phyloP scores from a whole-genome alignment of 2,888 invertebrate species.

The Carabus problematicus region DNA sequence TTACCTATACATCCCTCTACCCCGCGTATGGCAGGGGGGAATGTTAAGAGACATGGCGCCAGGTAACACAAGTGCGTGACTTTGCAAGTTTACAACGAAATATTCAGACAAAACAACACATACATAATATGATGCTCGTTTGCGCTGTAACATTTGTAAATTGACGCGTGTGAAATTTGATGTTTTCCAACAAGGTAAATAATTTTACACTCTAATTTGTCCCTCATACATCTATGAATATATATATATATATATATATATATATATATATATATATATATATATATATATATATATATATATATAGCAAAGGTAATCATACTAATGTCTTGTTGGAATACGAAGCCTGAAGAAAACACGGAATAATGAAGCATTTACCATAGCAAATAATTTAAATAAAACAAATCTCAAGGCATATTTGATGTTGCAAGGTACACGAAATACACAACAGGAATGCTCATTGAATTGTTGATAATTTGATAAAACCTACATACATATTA shows the following conservation, averaged over 20 bases:
- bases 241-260: background rate
- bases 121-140: background rate
- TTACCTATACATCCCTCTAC: too few relatives aligned
- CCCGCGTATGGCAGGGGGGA: too few relatives aligned
- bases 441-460: too few relatives aligned
- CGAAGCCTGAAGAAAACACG: too few relatives aligned
- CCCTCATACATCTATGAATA: background rate
- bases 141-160: background rate
- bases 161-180: background rate
- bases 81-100: constrained; percentile 13
- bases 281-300: background rate
- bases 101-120: background rate
- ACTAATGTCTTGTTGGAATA: background rate
- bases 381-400: too few relatives aligned
- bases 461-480: too few relatives aligned
- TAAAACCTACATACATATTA: too few relatives aligned
- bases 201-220: background rate
- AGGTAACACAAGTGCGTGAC: constrained; percentile 17
- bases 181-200: too few relatives aligned
- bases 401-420: too few relatives aligned
- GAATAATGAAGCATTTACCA: too few relatives aligned
- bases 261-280: background rate
- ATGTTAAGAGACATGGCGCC: constrained; percentile 6
- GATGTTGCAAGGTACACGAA: too few relatives aligned
- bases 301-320: too few relatives aligned